Percentiles rank a stretch among this genome's conserved stretches.
These are phyloP conservation scores for Nautilus pompilius DNA, from an alignment of 1,140 invertebrate species.

Conservation along the genomic window DNA sequence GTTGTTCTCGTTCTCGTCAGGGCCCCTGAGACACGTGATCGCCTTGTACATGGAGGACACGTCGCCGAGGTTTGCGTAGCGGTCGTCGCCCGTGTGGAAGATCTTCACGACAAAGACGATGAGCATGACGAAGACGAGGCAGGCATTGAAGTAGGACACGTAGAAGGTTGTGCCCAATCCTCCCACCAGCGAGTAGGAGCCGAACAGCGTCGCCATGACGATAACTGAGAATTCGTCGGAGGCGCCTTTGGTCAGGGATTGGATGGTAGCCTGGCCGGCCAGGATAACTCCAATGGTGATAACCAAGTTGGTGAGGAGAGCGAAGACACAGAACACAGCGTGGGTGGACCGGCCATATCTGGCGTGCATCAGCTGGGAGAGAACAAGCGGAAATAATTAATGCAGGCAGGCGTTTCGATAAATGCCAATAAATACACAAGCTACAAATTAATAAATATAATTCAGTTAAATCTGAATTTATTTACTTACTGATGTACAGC, in stretches of 20 bases:
- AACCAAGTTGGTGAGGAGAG: slow-evolving; percentile 53
- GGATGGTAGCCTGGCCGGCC: slow-evolving; percentile 35
- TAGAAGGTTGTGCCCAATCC: slow-evolving; percentile 55
- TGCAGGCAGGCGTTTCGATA: too few species aligned
- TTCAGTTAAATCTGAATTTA: too few species aligned
- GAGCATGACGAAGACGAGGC: slow-evolving; percentile 50
- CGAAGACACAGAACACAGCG: slow-evolving; percentile 52
- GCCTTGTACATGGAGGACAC: slow-evolving; percentile 32
- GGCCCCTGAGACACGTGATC: slow-evolving; percentile 34
- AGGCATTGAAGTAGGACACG: slow-evolving; percentile 54
- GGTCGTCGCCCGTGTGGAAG: slow-evolving; percentile 28
- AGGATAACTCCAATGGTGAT: slow-evolving; percentile 53
- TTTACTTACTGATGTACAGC: too few species aligned
- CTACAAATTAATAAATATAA: too few species aligned
- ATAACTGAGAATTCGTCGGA: slow-evolving; percentile 37
- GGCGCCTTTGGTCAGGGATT: slow-evolving; percentile 35
- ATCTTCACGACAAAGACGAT: slow-evolving; percentile 42
- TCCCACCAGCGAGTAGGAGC: slow-evolving; percentile 52
- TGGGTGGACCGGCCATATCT: slow-evolving; percentile 52
- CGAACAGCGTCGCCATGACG: slow-evolving; percentile 39
- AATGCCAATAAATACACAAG: too few species aligned
- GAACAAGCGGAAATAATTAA: not conserved
- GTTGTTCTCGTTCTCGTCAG: slow-evolving; percentile 42
- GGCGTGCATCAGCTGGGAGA: slow-evolving; percentile 43
- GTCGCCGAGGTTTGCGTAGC: slow-evolving; percentile 25